Conservation (phyloP, 2,797 vertebrate genomes). For the Phrynocephalus guinanensis region DNA sequence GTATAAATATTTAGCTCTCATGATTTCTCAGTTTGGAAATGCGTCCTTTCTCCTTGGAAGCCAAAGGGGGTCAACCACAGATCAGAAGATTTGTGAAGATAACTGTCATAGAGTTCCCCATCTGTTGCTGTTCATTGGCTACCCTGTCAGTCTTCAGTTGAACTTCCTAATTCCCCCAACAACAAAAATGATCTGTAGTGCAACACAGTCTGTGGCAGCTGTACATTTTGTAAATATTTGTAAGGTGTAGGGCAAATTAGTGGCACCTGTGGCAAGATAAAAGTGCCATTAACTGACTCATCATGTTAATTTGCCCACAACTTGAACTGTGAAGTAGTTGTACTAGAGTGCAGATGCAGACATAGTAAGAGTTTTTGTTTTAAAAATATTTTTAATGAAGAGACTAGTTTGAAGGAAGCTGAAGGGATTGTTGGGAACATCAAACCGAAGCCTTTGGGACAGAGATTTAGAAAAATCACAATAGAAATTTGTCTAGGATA, state of each 20-base stretch:
- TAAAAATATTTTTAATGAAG: not conserved
- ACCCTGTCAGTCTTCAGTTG: too few relatives aligned
- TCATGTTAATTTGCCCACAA: not conserved
- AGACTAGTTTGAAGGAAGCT: not conserved
- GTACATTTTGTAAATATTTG: not conserved
- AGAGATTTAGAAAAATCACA: not conserved
- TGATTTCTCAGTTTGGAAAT: not conserved
- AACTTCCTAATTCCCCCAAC: not conserved
- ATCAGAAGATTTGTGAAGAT: not conserved
- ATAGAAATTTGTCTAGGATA: not conserved
- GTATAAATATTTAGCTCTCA: not conserved
- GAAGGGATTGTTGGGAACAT: not conserved
- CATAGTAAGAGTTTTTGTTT: not conserved
- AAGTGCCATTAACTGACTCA: not conserved
- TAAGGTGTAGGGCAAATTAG: not conserved
- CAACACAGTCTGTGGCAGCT: not conserved
- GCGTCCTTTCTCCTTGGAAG: not conserved
- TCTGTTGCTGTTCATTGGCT: not conserved
- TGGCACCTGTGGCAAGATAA: not conserved
- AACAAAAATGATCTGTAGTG: too few relatives aligned
- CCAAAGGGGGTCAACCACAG: not conserved
- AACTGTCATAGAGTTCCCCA: not conserved
- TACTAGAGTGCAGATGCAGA: not conserved
- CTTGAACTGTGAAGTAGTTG: not conserved
- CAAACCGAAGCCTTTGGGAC: not conserved